Evolutionary conservation across 2,888 invertebrate species (phyloP).

Genomic region (Brachycybe producta): DNA sequence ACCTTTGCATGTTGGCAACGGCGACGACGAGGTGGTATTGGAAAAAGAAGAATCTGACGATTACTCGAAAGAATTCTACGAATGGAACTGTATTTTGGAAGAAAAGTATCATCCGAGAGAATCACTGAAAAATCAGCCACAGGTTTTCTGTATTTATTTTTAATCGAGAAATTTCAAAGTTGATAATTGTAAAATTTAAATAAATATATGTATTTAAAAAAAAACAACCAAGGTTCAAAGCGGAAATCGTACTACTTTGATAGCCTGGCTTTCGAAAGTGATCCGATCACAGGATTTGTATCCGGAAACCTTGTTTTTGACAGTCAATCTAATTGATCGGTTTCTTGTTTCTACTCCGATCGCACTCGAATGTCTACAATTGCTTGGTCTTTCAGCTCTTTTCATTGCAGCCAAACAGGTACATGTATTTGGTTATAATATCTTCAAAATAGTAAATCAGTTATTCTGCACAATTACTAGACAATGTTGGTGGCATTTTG

Average conservation of each 20-base stretch:
- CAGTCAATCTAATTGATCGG: slow-evolving; percentile 14
- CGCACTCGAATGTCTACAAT: slow-evolving; percentile 16
- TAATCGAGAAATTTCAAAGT: too few species aligned
- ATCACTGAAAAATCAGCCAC: slow-evolving; percentile 13
- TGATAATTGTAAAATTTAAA: too few species aligned
- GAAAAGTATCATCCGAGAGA: slow-evolving; percentile 13
- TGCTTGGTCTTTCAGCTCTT: slow-evolving; percentile 14
- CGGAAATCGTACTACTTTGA: slow-evolving; percentile 12
- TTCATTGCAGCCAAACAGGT: slow-evolving; percentile 16
- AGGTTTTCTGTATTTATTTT: too few species aligned
- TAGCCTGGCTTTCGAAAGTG: slow-evolving; percentile 15
- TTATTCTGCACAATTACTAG: too few species aligned
- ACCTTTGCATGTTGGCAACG: too few species aligned
- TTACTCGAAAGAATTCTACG: slow-evolving; percentile 12
- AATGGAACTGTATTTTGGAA: slow-evolving; percentile 14
- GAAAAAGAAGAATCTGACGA: slow-evolving; percentile 7
- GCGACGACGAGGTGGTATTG: too few species aligned
- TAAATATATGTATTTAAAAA: too few species aligned
- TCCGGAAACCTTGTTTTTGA: slow-evolving; percentile 16
- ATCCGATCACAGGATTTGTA: slow-evolving; percentile 15
- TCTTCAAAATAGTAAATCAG: too few species aligned
- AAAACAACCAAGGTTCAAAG: slow-evolving; percentile 6
- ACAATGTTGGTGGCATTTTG: too few species aligned
- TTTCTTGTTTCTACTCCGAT: slow-evolving; percentile 16
- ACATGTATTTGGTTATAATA: too few species aligned